These are phyloP conservation scores for Schizothorax lantsangensis DNA, from an alignment of 2,797 vertebrate genomes.

Conservation along the genomic window DNA sequence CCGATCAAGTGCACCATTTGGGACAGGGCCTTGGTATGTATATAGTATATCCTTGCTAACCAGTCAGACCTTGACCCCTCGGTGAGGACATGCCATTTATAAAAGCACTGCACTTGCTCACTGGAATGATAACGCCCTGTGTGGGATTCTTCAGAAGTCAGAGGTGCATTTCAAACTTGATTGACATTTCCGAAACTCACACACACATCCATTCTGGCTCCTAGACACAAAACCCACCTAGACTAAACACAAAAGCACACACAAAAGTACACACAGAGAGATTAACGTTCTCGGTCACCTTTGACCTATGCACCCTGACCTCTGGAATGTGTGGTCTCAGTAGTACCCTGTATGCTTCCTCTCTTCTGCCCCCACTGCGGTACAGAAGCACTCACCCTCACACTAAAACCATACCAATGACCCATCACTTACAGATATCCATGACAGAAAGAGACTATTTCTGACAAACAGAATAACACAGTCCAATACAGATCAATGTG, in stretches of 20 bases:
- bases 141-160: constrained; percentile 60
- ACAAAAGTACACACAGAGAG: constrained; percentile 40
- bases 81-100: constrained; percentile 58
- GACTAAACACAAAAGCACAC: constrained; percentile 48
- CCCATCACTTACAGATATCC: not conserved
- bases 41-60: constrained; percentile 28
- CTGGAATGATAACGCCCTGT: constrained; percentile 48
- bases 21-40: not conserved
- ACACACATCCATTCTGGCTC: constrained; percentile 19
- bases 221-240: constrained; percentile 35
- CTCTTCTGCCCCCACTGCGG: constrained; percentile 19
- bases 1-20: not conserved
- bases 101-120: constrained; percentile 53
- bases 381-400: constrained; percentile 42
- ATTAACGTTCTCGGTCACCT: constrained; percentile 50
- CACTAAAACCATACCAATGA: constrained; percentile 32
- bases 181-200: constrained; percentile 52
- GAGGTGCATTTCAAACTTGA: constrained; percentile 58
- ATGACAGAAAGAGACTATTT: not conserved
- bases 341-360: constrained; percentile 24
- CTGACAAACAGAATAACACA: constrained; percentile 56
- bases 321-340: constrained; percentile 51
- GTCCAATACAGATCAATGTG: constrained; percentile 35
- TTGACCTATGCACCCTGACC: constrained; percentile 55
- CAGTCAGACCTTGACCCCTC: constrained; percentile 11